These are phyloP conservation scores for Limanda limanda DNA, from an alignment of 2,113 vertebrate species.

Conservation along the genomic window DNA sequence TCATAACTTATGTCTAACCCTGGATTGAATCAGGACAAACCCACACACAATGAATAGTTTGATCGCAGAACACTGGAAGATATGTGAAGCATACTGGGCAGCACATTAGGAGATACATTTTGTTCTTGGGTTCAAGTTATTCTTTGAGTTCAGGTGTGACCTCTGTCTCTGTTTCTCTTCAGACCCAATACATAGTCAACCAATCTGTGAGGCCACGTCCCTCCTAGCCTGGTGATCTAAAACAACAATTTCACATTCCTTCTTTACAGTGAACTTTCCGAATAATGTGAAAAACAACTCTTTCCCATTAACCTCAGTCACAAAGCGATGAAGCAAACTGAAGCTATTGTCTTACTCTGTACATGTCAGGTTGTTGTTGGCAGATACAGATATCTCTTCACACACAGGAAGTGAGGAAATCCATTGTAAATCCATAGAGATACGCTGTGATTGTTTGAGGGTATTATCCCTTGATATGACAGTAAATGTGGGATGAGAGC, in stretches of 20 bases:
- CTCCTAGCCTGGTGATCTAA: neutral
- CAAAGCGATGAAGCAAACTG: neutral
- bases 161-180: neutral
- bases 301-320: neutral
- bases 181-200: neutral
- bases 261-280: neutral
- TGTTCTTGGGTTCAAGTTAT: neutral
- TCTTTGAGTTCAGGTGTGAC: neutral
- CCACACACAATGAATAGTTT: neutral
- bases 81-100: neutral
- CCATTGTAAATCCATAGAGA: no score
- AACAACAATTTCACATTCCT: neutral
- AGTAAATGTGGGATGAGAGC: no score
- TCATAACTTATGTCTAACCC: conserved; percentile 10
- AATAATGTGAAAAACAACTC: neutral
- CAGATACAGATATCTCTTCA: no score
- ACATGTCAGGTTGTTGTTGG: no score
- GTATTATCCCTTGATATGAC: no score
- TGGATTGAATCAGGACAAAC: conserved; percentile 5
- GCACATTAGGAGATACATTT: neutral
- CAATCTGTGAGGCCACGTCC: neutral
- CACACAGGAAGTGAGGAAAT: no score
- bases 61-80: neutral
- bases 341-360: neutral
- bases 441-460: no score